These are phyloP conservation scores for Homarus americanus DNA, from an alignment of 1,140 invertebrate species.

Conservation along the genomic window DNA sequence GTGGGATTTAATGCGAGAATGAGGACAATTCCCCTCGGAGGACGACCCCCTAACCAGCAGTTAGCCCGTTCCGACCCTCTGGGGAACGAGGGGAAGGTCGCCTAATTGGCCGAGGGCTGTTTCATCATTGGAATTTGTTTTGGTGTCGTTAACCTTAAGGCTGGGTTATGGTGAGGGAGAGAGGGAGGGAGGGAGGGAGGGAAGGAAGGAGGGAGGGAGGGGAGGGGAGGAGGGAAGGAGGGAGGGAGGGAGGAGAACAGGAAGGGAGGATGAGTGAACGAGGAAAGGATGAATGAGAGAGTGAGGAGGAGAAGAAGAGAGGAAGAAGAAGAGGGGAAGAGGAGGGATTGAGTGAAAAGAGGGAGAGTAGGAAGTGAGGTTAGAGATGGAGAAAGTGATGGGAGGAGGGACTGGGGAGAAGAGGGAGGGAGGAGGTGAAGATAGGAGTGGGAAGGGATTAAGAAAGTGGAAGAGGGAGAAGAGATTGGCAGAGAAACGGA, in stretches of 20 bases:
- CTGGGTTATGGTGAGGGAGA: neutral
- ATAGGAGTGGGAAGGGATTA: neutral
- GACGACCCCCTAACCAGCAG: neutral
- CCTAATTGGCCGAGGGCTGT: no score
- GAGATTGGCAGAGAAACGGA: no score
- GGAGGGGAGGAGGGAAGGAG: neutral
- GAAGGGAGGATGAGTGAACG: neutral
- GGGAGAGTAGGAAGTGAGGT: neutral
- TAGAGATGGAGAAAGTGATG: neutral
- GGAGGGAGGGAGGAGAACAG: neutral
- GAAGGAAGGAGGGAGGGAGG: constrained; percentile 5
- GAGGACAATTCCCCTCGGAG: neutral
- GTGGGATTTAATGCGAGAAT: neutral
- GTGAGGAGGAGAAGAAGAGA: no score
- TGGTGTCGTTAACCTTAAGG: no score
- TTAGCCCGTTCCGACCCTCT: neutral
- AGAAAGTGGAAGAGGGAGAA: neutral
- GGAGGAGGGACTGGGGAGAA: neutral
- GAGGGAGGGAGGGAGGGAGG: constrained; percentile 22
- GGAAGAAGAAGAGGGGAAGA: neutral
- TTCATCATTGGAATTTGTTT: no score
- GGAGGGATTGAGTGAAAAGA: no score
- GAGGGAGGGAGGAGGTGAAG: neutral
- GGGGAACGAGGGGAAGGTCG: neutral
- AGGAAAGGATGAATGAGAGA: neutral